Evolutionary conservation across 2,113 vertebrate species (phyloP), one percentile per base, ranked within the genome.

Genomic region (Calonectris borealis): DNA sequence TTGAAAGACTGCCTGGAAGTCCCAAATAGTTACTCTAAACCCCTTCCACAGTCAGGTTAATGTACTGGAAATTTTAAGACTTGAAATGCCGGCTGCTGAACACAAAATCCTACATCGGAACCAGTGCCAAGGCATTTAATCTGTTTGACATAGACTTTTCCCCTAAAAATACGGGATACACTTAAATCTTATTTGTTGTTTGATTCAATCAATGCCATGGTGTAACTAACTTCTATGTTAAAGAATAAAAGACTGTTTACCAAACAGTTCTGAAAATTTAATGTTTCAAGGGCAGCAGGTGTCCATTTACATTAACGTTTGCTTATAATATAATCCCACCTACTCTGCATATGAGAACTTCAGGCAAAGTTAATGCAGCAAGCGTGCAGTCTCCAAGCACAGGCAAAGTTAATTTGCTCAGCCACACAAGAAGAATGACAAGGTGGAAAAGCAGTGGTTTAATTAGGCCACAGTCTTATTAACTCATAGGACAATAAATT

Each of bases 161-260:
- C 70, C n/a, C 78, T 83, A 89, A 95, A 94, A 95, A 48, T 83
- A 66, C n/a, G 49, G 22, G 62, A 84, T 89, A 61, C 32, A 61
- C 52, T 85, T 94, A 66, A 93, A 94, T 91, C 73, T 86, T 86
- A 93, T 80, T 92, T 92, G 83, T 88, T 92, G 73, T 84, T 79
- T 32, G 73, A 79, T 79, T 92, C 8, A 2, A 55, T 46, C 52
- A 61, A 40, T 86, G 44, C 48, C 38, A 38, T 61, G 69, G 52
- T 76, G 65, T 86, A 88, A 64, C 80, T 78, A 36, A 83, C 66
- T 83, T 86, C 42, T 78, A 0, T 29, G 11, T 73, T 88, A 68
- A 81, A 62, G 75, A 81, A 83, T 73, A 66, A 92, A 93, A 80
- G n/a, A 29, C 62, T 54, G 6, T 79, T 88, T 93, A 86, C 24